These are phyloP conservation scores for Drosophila nigrodunni DNA, from an alignment of 1,140 invertebrate species.

Conservation along the genomic window DNA sequence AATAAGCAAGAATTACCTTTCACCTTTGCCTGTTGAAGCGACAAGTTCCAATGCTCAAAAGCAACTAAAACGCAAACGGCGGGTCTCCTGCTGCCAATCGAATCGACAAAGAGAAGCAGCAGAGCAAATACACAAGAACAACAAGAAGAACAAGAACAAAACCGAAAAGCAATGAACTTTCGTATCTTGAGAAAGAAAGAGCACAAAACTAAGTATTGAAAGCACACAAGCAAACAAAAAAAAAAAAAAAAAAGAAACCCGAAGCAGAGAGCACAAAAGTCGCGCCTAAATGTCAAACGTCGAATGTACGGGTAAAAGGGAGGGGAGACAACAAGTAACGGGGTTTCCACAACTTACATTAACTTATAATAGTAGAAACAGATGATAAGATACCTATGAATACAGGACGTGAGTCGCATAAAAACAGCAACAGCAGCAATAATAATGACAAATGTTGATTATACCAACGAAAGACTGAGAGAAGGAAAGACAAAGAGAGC, in stretches of 20 bases:
- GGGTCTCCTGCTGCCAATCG: constrained; percentile 36
- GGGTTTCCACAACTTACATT: neutral
- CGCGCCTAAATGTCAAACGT: constrained; percentile 55
- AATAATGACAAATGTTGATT: constrained; percentile 32
- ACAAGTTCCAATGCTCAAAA: constrained; percentile 67
- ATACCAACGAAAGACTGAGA: constrained; percentile 19
- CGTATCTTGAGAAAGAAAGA: constrained; percentile 25
- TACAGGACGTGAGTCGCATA: constrained; percentile 33
- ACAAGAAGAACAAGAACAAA: constrained; percentile 21
- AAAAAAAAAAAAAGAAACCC: constrained; percentile 7
- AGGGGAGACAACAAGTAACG: neutral
- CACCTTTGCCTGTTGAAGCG: constrained; percentile 45
- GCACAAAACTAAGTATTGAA: constrained; percentile 6
- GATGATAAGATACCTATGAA: constrained; percentile 57
- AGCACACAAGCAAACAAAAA: constrained; percentile 8
- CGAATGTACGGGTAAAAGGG: constrained; percentile 2
- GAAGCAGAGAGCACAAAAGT: constrained; percentile 38
- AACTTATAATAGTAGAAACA: constrained; percentile 28
- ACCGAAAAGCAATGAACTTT: constrained; percentile 26
- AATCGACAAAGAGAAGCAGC: constrained; percentile 49
- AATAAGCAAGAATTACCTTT: constrained; percentile 37
- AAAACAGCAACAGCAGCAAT: constrained; percentile 1
- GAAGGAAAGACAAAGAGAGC: neutral
- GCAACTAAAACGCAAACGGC: constrained; percentile 63
- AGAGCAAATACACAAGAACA: neutral